Percentiles rank a stretch among this genome's conserved stretches.
Conservation (phyloP, 2,113 vertebrate species). For the Silurus meridionalis region DNA sequence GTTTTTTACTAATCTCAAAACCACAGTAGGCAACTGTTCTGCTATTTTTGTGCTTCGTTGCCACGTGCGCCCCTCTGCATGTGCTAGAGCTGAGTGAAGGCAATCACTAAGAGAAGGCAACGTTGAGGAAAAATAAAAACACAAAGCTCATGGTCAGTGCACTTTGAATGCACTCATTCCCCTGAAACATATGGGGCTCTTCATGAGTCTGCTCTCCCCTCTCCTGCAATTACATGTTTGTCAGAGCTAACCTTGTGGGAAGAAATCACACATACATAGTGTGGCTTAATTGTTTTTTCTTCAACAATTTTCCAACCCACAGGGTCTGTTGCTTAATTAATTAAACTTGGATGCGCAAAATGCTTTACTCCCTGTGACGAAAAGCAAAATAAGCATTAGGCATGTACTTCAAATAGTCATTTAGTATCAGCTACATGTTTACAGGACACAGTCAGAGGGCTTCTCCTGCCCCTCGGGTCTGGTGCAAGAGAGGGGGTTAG, state of each 20-base stretch:
- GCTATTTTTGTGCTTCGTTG: conserved; percentile 66
- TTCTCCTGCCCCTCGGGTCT: conserved; percentile 16
- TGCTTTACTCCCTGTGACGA: conserved; percentile 30
- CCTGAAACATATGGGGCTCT: conserved; percentile 63
- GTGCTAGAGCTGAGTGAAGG: conserved; percentile 63
- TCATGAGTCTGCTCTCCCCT: conserved; percentile 25
- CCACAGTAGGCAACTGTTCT: conserved; percentile 48
- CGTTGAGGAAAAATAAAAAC: conserved; percentile 20
- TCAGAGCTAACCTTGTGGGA: neutral
- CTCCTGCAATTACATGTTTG: conserved; percentile 28
- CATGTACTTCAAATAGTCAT: conserved; percentile 24
- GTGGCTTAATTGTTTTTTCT: conserved; percentile 31
- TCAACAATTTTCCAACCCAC: neutral
- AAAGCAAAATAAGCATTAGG: conserved; percentile 7
- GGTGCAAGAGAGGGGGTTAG: conserved; percentile 49
- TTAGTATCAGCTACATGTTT: conserved; percentile 43
- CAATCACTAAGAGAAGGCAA: conserved; percentile 58
- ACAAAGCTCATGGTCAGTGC: conserved; percentile 58
- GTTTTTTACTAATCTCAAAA: conserved; percentile 46
- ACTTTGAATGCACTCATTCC: conserved; percentile 55
- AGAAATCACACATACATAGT: neutral
- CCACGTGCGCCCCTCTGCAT: conserved; percentile 57
- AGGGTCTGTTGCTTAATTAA: conserved; percentile 38
- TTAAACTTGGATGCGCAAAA: conserved; percentile 23
- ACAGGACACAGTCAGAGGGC: conserved; percentile 40